Base-by-base conservation (phyloP, 2,797 vertebrate species). In the Rhinatrema bivittatum region DNA sequence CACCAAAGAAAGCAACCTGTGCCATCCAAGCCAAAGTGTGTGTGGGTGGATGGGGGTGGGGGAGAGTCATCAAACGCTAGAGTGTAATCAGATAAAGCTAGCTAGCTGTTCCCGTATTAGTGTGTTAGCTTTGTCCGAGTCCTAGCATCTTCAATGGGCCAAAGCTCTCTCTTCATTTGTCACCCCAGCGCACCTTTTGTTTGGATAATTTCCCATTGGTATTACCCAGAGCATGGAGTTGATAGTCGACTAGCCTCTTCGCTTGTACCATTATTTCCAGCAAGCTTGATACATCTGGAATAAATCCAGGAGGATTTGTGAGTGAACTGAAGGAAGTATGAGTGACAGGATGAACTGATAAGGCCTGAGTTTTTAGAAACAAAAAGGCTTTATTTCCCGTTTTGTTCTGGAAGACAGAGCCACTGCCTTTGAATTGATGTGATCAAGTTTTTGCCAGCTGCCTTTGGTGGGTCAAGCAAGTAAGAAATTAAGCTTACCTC, bases 181-280 rank as follows among this genome's bases (percentile, higher is more conserved):
- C 91, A 97, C 86, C 91, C 82, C 90, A 89, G 75, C 68, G 88
- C 87, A 88, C 79, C 91, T 94, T 94, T 97, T 97, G 91, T 98
- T 75, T 60, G 28, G 60, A 55, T 84, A 75, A 86, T 87, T 91
- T 91, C 85, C 87, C 74, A 76, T 72, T 77, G 72, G 87, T 76
- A 79, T 81, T 79, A 67, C 44, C 45, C 60, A 46, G 57, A 53
- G 76, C 74, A 71, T 70, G 70, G 66, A 77, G 70, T 74, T 2
- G 50, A 76, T 73, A 59, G 66, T 46, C 14, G 58, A 70, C 73
- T 68, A 68, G 77, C 56, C 72, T 80, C 68, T 85, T 80, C 25
- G 68, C 78, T 73, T 80, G 67, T 65, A 67, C 63, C 58, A 80
- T 87, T 85, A 76, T 84, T 82, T 79, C 79, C 82, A 79, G 71